Conservation (phyloP, 1,140 invertebrate genomes). For the Zaprionus capensis region DNA sequence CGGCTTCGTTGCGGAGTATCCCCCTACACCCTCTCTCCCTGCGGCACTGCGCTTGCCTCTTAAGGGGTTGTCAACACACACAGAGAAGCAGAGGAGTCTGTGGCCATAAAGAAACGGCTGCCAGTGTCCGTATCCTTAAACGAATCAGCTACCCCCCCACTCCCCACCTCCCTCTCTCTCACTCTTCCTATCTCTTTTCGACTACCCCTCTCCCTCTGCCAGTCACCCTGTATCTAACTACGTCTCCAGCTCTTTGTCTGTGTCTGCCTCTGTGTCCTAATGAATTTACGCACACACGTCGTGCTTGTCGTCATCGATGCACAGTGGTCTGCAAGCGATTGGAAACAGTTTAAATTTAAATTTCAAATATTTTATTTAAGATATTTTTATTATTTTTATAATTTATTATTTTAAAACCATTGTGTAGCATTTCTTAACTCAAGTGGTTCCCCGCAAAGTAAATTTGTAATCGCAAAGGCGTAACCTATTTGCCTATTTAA, state of each 20-base stretch:
- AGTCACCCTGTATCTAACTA: background rate
- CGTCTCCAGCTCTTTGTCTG: constrained; percentile 5
- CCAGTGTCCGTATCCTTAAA: constrained; percentile 40
- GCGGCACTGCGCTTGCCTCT: constrained; percentile 1
- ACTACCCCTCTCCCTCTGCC: too few relatives aligned
- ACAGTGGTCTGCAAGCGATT: constrained; percentile 16
- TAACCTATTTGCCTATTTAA: background rate
- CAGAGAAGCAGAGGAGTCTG: constrained; percentile 18
- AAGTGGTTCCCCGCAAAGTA: background rate
- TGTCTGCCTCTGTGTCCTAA: constrained; percentile 52
- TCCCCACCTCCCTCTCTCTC: background rate
- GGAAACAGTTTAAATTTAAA: background rate
- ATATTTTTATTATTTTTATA: background rate
- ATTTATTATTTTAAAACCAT: background rate
- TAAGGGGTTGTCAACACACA: constrained; percentile 49
- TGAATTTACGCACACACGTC: constrained; percentile 73
- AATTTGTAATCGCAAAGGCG: background rate
- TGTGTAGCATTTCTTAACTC: background rate
- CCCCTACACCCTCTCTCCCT: background rate
- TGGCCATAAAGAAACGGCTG: constrained; percentile 53
- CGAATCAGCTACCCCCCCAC: constrained; percentile 14
- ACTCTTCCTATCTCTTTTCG: background rate
- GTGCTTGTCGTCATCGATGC: constrained; percentile 22
- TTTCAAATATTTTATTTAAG: background rate
- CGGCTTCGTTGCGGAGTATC: background rate